Conservation (phyloP, 2,113 vertebrate species). For the Myotis lucifugus region DNA sequence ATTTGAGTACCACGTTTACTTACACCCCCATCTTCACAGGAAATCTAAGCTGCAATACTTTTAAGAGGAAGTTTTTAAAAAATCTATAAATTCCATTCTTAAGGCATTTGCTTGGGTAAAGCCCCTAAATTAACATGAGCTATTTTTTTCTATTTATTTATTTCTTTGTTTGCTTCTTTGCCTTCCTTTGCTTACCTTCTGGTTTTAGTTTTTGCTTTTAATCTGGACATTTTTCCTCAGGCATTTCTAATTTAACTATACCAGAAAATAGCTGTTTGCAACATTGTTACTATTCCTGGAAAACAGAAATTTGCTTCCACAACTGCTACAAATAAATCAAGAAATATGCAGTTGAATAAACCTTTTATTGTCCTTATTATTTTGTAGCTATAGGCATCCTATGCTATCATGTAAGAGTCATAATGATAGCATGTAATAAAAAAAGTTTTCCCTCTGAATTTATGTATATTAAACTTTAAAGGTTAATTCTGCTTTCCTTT, state of each 20-base stretch:
- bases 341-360: conserved; percentile 1
- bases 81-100: not conserved
- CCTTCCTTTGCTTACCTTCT: not conserved
- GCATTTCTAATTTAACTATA: not conserved
- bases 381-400: not conserved
- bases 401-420: not conserved
- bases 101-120: not conserved
- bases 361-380: conserved; percentile 27
- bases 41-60: not conserved
- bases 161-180: not conserved
- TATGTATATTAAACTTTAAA: not conserved
- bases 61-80: conserved; percentile 9
- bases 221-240: not conserved
- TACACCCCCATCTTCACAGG: not conserved
- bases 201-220: conserved; percentile 34
- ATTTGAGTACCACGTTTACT: not conserved
- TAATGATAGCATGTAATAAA: conserved; percentile 3
- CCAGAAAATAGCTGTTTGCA: conserved; percentile 19
- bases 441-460: not conserved
- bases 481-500: conserved; percentile 16
- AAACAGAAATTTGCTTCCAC: conserved; percentile 38
- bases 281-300: conserved; percentile 12
- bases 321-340: conserved; percentile 47
- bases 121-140: not conserved
- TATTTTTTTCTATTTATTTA: not conserved